Evolutionary conservation across 2,797 vertebrate species (phyloP).

Genomic region (Calcarius lapponicus): DNA sequence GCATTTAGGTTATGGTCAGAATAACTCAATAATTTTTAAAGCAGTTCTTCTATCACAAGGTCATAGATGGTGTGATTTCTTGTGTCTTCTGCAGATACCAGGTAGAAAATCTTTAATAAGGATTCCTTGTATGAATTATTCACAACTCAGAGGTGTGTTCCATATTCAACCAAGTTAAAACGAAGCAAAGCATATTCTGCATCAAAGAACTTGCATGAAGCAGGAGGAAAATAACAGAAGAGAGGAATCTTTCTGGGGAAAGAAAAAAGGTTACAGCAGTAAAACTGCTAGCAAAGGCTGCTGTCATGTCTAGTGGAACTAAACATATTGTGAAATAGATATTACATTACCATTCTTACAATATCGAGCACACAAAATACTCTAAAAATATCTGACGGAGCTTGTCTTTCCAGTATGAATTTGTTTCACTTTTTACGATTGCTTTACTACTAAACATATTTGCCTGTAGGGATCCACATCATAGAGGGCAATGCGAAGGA

Average conservation of each 20-base stretch:
- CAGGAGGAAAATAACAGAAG: neutral
- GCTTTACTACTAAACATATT: neutral
- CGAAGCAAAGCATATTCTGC: neutral
- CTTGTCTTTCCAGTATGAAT: neutral
- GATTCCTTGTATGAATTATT: slow-evolving; percentile 28
- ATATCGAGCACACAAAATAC: neutral
- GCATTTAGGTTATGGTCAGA: slow-evolving; percentile 23
- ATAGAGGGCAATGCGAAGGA: neutral
- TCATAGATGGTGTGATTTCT: slow-evolving; percentile 11
- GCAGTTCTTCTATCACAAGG: slow-evolving; percentile 3
- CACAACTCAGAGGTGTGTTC: neutral
- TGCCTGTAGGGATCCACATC: neutral
- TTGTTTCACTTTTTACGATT: neutral
- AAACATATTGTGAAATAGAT: slow-evolving; percentile 16
- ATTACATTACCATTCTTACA: neutral
- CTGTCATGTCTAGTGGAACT: neutral
- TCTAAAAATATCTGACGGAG: neutral
- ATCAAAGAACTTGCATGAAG: neutral
- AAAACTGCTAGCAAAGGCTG: neutral
- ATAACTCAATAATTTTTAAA: slow-evolving; percentile 47
- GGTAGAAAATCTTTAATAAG: neutral
- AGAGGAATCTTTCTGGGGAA: neutral
- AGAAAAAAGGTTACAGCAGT: slow-evolving; percentile 6
- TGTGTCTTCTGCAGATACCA: neutral
- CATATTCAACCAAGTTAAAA: neutral